Evolutionary conservation across 2,888 invertebrate species (phyloP).

Genomic region (Ganaspis brasiliensis): DNA sequence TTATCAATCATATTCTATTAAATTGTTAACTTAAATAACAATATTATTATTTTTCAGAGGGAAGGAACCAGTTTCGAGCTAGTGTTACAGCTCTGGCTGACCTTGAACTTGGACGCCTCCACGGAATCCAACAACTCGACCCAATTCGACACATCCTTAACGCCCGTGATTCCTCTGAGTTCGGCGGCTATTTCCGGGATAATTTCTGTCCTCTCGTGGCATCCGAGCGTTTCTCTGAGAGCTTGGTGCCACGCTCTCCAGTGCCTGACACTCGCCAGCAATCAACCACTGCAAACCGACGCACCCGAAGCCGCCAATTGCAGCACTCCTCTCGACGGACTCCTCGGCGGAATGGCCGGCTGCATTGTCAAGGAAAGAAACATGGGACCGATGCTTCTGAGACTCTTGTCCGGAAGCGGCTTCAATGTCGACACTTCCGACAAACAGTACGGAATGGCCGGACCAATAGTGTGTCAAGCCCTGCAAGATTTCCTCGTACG

Average conservation of each 20-base stretch:
- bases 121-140: conserved; percentile 78
- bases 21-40: no score
- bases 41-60: conserved; percentile 80
- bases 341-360: conserved; percentile 84
- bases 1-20: no score
- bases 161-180: conserved; percentile 86
- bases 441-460: conserved; percentile 84
- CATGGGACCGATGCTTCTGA: conserved; percentile 86
- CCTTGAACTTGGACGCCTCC: conserved; percentile 86
- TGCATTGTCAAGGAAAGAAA: conserved; percentile 86
- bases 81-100: conserved; percentile 93
- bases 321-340: conserved; percentile 72
- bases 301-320: conserved; percentile 70
- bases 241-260: conserved; percentile 92
- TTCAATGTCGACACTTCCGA: conserved; percentile 81
- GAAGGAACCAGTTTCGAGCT: conserved; percentile 91
- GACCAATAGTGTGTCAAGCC: conserved; percentile 88
- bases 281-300: conserved; percentile 81
- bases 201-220: conserved; percentile 85
- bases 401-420: conserved; percentile 86
- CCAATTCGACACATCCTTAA: conserved; percentile 83
- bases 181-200: conserved; percentile 85
- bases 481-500: conserved; percentile 87
- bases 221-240: conserved; percentile 86
- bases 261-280: conserved; percentile 88